A percentile compares a stretch with the other conserved stretches of the same genome.
These are phyloP conservation scores for Oreonectes daqikongensis DNA, from an alignment of 2,797 vertebrate genomes.

Conservation along the genomic window DNA sequence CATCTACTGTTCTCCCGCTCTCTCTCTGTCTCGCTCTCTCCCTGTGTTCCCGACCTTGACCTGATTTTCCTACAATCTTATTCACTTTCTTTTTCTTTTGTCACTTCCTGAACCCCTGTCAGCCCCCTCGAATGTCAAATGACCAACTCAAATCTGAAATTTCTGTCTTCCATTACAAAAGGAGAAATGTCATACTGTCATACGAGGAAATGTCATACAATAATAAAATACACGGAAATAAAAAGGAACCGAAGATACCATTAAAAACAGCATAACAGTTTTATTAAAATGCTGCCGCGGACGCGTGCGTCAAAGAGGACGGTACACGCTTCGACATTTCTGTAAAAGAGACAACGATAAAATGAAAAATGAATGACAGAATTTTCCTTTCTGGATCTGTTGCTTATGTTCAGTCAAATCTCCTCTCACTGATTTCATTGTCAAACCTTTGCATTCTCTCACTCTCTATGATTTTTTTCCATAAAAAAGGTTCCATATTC, in stretches of 20 bases:
- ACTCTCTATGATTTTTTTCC: constrained; percentile 6
- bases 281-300: no score
- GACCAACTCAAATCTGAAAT: background rate
- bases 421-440: background rate
- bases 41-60: constrained; percentile 25
- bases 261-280: no score
- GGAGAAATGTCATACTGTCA: background rate
- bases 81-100: constrained; percentile 19
- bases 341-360: background rate
- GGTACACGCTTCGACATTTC: background rate
- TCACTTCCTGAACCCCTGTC: constrained; percentile 5
- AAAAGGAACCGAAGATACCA: background rate
- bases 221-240: background rate
- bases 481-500: constrained; percentile 9
- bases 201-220: background rate
- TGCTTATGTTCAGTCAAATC: background rate
- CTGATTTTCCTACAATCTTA: constrained; percentile 6
- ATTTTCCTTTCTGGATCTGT: background rate
- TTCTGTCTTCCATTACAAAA: background rate
- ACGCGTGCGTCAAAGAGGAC: no score
- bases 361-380: background rate
- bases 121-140: constrained; percentile 13
- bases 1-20: background rate
- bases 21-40: background rate
- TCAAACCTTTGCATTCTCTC: constrained; percentile 3